Conservation (phyloP, 1,140 invertebrate species). For the Zaprionus nigranus region DNA sequence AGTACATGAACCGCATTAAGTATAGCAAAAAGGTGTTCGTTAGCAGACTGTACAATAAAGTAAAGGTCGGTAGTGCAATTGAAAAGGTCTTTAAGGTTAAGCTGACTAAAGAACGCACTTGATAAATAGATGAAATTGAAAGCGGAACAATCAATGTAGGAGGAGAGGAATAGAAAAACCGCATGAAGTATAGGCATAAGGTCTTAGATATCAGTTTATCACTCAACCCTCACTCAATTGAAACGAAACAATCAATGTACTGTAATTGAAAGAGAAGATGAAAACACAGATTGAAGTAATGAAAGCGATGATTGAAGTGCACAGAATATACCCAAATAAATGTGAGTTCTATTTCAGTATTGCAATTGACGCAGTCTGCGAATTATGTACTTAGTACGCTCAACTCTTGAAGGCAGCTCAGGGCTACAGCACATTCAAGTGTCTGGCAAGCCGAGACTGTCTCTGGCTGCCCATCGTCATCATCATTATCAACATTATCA, state of each 20-base stretch:
- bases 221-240: not conserved
- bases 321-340: conserved; percentile 5
- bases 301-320: conserved; percentile 20
- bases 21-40: too few species aligned
- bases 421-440: conserved; percentile 42
- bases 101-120: too few species aligned
- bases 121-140: too few species aligned
- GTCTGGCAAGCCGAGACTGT: conserved; percentile 33
- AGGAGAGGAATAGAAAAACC: too few species aligned
- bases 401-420: conserved; percentile 15
- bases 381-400: not conserved
- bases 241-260: not conserved
- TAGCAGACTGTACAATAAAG: too few species aligned
- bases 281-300: conserved; percentile 19
- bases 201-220: not conserved
- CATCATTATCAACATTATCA: conserved; percentile 11
- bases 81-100: too few species aligned
- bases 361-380: conserved; percentile 9
- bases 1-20: too few species aligned
- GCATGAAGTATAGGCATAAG: too few species aligned
- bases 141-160: not conserved
- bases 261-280: conserved; percentile 29
- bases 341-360: conserved; percentile 7
- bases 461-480: conserved; percentile 32
- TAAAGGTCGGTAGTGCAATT: too few species aligned